Evolutionary conservation across 2,888 invertebrate species (phyloP).

Genomic region (Drosophila prostipennis): DNA sequence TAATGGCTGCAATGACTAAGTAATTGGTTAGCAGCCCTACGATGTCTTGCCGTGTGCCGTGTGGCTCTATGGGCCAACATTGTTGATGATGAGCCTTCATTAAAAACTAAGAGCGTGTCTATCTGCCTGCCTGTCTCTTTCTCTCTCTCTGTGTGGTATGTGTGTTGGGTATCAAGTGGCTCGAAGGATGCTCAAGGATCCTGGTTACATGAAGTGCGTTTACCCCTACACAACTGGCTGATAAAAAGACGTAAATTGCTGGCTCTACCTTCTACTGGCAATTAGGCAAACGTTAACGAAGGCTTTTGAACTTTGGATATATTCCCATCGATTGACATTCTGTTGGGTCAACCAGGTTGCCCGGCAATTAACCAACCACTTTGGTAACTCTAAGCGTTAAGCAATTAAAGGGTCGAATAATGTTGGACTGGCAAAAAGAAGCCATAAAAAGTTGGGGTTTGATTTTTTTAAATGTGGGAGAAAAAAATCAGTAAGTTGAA

Average conservation of each 20-base stretch:
- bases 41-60: conserved; percentile 7
- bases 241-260: conserved; percentile 48
- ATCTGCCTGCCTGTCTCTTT: conserved; percentile 1
- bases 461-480: neutral
- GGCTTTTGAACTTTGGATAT: conserved; percentile 13
- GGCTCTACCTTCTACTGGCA: conserved; percentile 3
- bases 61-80: conserved; percentile 32
- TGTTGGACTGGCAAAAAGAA: neutral
- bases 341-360: conserved; percentile 19
- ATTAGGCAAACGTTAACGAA: conserved; percentile 25
- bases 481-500: no score
- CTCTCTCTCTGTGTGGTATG: neutral
- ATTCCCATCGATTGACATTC: conserved; percentile 34
- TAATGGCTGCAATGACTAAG: conserved; percentile 59
- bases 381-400: conserved; percentile 26
- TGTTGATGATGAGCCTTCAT: conserved; percentile 74
- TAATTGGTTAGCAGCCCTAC: conserved; percentile 59
- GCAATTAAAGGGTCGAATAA: conserved; percentile 12
- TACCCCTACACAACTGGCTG: conserved; percentile 16
- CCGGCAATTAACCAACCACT: conserved; percentile 27
- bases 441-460: conserved; percentile 13
- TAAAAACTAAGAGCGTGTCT: conserved; percentile 57
- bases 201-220: conserved; percentile 36
- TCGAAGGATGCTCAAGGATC: conserved; percentile 43
- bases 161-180: conserved; percentile 38